Conservation (phyloP, 2,113 vertebrate genomes). For the Bungarus multicinctus region DNA sequence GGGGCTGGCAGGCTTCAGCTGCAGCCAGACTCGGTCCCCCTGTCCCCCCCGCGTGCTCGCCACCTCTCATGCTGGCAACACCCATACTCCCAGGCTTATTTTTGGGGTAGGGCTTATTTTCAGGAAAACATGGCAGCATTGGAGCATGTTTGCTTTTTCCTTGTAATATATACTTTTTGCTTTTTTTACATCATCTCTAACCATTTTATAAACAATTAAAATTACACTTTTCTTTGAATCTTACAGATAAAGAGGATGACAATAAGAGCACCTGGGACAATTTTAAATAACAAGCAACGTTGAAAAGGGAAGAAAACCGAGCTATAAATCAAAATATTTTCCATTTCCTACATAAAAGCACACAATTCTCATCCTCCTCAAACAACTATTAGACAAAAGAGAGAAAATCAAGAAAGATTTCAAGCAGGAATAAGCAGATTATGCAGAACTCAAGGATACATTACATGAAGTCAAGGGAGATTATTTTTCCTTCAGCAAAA, state of each 20-base stretch:
- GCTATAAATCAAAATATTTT: neutral
- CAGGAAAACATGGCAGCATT: too few relatives aligned
- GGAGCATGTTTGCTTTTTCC: neutral
- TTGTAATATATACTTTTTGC: neutral
- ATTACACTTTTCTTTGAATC: neutral
- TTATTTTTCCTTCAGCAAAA: too few relatives aligned
- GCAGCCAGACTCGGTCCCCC: too few relatives aligned
- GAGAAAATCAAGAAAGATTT: neutral
- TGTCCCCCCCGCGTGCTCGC: fast-evolving
- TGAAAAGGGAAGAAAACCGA: neutral
- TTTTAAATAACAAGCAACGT: neutral
- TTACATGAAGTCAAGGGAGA: too few relatives aligned
- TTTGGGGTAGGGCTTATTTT: too few relatives aligned
- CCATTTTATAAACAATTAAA: neutral
- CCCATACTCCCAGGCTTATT: too few relatives aligned
- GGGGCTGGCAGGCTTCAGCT: too few relatives aligned
- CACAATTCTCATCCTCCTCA: neutral
- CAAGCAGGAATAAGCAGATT: too few relatives aligned
- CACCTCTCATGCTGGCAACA: too few relatives aligned
- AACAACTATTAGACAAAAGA: neutral
- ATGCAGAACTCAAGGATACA: too few relatives aligned
- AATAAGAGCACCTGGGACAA: neutral
- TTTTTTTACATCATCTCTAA: neutral
- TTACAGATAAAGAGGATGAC: neutral
- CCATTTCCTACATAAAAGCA: neutral